phyloP scores from a whole-genome alignment of 2,113 vertebrate species.

The Corythaeola cristata region DNA sequence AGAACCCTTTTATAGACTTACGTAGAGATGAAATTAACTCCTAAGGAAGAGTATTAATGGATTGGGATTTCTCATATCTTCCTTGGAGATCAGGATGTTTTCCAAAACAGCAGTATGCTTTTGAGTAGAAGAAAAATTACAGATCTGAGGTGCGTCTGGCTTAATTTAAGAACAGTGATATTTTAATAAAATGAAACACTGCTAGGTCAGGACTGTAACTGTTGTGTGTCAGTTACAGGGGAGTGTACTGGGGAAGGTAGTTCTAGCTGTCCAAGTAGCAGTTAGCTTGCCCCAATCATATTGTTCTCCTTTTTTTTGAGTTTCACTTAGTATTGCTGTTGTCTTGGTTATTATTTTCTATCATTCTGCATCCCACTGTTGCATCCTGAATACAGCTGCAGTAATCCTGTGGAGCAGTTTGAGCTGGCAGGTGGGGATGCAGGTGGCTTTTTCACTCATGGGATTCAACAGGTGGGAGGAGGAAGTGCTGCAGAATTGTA shows the following conservation, averaged over 20 bases:
- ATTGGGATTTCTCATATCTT: constrained; percentile 40
- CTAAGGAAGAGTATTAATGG: constrained; percentile 50
- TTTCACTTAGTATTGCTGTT: background rate
- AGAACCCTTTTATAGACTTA: constrained; percentile 61
- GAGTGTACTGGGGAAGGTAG: background rate
- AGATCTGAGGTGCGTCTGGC: background rate
- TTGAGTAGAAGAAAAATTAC: constrained; percentile 28
- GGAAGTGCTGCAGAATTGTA: background rate
- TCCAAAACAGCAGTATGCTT: constrained; percentile 43
- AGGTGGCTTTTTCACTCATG: constrained; percentile 14
- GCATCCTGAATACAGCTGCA: background rate
- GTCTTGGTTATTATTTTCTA: background rate
- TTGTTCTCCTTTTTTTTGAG: background rate
- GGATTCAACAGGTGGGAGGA: constrained; percentile 3
- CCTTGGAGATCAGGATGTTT: constrained; percentile 25
- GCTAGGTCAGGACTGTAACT: background rate
- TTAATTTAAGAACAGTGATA: constrained; percentile 22
- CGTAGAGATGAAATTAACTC: constrained; percentile 54
- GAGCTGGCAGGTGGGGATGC: background rate
- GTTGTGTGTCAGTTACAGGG: background rate
- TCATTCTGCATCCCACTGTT: background rate
- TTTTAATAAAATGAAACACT: background rate
- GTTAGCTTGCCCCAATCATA: background rate
- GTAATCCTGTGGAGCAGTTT: background rate
- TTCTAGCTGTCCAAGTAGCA: background rate